Percentiles rank a stretch among this genome's conserved stretches.
These are phyloP conservation scores for Micropoecilia bifurca DNA, from an alignment of 2,797 vertebrate genomes.

Conservation along the genomic window DNA sequence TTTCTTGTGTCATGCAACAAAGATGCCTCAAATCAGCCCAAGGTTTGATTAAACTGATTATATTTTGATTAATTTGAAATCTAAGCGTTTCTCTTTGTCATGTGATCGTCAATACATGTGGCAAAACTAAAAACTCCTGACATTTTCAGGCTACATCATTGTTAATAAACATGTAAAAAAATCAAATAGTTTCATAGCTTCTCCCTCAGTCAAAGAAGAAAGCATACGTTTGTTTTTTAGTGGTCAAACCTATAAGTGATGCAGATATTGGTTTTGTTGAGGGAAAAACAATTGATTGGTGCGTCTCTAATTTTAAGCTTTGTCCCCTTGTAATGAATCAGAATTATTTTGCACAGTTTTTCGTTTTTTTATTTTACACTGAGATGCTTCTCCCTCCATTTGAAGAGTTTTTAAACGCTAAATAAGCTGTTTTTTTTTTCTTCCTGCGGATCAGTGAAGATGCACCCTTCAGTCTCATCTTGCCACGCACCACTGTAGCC, in stretches of 20 bases:
- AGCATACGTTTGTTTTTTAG: neutral
- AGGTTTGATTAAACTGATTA: neutral
- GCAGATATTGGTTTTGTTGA: neutral
- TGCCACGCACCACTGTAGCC: slow-evolving; percentile 40
- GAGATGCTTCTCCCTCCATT: neutral
- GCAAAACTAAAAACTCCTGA: neutral
- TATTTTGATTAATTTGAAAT: neutral
- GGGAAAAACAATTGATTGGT: neutral
- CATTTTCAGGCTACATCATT: neutral
- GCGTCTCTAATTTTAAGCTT: neutral
- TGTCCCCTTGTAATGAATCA: neutral
- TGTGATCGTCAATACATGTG: neutral
- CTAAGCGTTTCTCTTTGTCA: neutral
- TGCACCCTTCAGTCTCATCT: slow-evolving; percentile 33
- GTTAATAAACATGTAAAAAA: neutral
- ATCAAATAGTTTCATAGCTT: neutral
- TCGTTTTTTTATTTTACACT: neutral
- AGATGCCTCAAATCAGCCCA: neutral
- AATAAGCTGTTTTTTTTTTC: neutral
- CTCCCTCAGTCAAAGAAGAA: neutral
- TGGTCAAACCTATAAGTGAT: neutral
- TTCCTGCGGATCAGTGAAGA: slow-evolving; percentile 28
- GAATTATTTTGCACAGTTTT: neutral
- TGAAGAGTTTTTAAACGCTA: slow-evolving; percentile 6
- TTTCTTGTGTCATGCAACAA: neutral